Base-by-base conservation (phyloP, 2,797 vertebrate genomes). In the Typhlichthys subterraneus region DNA sequence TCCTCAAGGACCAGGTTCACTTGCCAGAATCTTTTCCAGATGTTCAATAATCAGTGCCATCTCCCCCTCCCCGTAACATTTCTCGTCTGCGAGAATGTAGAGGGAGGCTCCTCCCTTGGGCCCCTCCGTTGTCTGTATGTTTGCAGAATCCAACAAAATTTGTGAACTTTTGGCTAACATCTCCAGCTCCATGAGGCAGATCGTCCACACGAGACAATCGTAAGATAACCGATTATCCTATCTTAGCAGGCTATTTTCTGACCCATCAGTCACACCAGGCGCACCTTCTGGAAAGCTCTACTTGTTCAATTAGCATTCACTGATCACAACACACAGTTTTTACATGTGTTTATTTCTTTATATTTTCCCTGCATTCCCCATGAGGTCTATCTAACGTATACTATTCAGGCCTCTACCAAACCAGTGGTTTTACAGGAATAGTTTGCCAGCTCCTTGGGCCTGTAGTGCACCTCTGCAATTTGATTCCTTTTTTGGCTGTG, bases 401-500 rank as follows among this genome's bases (percentile, higher is more conserved):
- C 72, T 50, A 59, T 56, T 68, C 63, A n/a, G 68, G 71, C 68
- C 73, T 81, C 77, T 46, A 71, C 74, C 69, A 73, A 87, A 90
- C 81, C 77, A 80, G 72, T 38, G 67, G 86, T 87, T 92, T 93
- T 90, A 91, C 89, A 89, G 89, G 91, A 93, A 93, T 88, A 86
- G 80, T 90, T 89, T 93, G 90, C 90, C 91, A 90, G 80, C 81
- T 74, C 46, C 51, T 10, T 69, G 69, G 79, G 70, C 85, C 77
- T 31, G 48, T 79, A 46, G 84, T 45, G 45, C 80, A 81, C 72
- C 6, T 63, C 72, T 73, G 81, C 64, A 10, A 78, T 84, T 89
- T 90, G 68, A 85, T 89, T 91, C 91, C 92, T 92, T 93, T 92
- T 93, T 93, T 92, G 91, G 92, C 88, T 70, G 82, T 91, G 90